Evolutionary conservation across 2,888 invertebrate species (phyloP), one percentile per base, ranked within the genome.

Genomic region (Allophyes oxyacanthae): DNA sequence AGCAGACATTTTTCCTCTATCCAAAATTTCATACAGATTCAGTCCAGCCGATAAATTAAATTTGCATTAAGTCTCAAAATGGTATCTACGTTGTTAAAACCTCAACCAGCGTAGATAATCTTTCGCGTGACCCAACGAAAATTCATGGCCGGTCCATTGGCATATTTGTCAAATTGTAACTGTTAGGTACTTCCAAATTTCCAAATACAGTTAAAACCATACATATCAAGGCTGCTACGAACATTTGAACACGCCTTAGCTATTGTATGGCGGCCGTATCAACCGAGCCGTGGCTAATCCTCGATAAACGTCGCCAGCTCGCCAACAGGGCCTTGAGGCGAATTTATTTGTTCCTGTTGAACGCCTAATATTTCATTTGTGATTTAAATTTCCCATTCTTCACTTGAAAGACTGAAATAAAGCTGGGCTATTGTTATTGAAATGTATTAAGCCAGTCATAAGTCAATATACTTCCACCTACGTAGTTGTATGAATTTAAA

Each of bases 271-370:
- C 30, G 55, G 63, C 72, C 78, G 78, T 83, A 82, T 79, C 83
- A 79, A 82, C 58, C 73, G 69, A 73, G 66, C 80, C 87, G 80
- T 86, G 74, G 76, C 87, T 88, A 90, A 91, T 90, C 84, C 71
- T 78, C 76, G 81, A 86, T 90, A 86, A 87, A 87, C 86, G 84
- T 83, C 82, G 70, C 59, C 58, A 20, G 20, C 20, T 20, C 20
- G 20, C 20, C 20, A 48, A 60, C 67, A 56, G 67, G n/a, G 71
- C 84, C 87, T 86, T 87, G 83, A 81, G 78, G 26, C 15, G 6
- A 32, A 78, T 67, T 74, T 75, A 76, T 78, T 72, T 70, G 68
- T 72, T 72, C 62, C 72, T 63, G 71, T 66, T 59, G 65, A 73
- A 70, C 32, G 57, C 50, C 43, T 56, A 52, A 71, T 76, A 68